phyloP scores from a whole-genome alignment of 2,797 vertebrate genomes.

The Podarcis siculus region DNA sequence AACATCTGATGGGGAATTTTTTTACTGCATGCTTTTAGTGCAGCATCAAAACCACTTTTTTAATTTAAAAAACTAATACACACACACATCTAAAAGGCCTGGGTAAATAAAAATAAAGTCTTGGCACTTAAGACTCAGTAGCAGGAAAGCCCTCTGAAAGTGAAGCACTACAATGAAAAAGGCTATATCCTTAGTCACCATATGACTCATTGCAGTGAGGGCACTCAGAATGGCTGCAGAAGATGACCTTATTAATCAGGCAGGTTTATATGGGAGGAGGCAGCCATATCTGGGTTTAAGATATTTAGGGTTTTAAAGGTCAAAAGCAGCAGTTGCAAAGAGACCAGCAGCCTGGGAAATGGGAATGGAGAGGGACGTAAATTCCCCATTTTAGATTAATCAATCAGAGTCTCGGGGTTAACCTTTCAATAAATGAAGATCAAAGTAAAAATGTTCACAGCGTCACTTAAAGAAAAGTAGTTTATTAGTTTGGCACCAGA shows the following conservation, averaged over 20 bases:
- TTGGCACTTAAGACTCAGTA: neutral
- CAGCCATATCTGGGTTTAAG: neutral
- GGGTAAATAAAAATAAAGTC: neutral
- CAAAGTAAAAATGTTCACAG: neutral
- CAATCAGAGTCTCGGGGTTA: neutral
- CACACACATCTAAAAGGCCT: neutral
- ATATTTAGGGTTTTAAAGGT: neutral
- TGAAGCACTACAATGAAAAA: neutral
- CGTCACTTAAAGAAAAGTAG: conserved; percentile 14
- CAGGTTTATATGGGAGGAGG: neutral
- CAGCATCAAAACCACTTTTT: neutral
- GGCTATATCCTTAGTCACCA: neutral
- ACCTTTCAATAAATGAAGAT: conserved; percentile 2
- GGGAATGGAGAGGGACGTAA: neutral
- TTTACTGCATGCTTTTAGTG: neutral
- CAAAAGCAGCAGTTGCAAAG: neutral
- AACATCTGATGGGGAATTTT: neutral
- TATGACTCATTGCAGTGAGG: neutral
- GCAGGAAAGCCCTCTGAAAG: neutral
- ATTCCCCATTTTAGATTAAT: neutral
- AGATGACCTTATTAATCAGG: neutral
- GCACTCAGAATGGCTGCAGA: neutral
- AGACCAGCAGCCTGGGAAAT: neutral
- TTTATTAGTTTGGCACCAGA: conserved; percentile 24
- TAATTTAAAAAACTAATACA: neutral